These are phyloP conservation scores for Labia minor DNA, from an alignment of 2,888 invertebrate genomes.

Conservation along the genomic window DNA sequence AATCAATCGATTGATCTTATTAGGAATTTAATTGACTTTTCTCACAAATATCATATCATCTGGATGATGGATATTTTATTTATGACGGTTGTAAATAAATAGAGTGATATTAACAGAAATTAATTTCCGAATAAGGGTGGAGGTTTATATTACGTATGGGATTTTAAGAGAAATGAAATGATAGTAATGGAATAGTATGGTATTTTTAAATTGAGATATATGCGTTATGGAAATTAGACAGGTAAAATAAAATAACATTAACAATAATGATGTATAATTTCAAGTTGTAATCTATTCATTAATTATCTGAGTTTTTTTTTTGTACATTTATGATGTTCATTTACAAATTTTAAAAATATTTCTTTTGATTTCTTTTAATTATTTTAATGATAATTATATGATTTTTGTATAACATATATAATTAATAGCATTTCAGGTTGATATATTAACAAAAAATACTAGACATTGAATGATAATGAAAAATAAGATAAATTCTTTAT, in stretches of 20 bases:
- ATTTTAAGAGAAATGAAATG: not conserved
- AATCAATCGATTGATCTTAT: too few relatives aligned
- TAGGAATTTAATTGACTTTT: not conserved
- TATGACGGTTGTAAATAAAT: not conserved
- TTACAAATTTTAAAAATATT: too few relatives aligned
- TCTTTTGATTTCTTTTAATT: too few relatives aligned
- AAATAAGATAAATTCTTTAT: too few relatives aligned
- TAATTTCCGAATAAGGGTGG: not conserved
- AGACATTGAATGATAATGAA: too few relatives aligned
- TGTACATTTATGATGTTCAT: too few relatives aligned
- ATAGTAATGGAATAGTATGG: constrained; percentile 1
- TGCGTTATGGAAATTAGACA: not conserved
- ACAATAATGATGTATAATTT: not conserved
- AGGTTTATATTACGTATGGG: not conserved
- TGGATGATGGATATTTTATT: constrained; percentile 1
- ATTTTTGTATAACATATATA: too few relatives aligned
- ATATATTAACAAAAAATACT: too few relatives aligned
- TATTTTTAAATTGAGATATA: not conserved
- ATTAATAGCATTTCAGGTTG: too few relatives aligned
- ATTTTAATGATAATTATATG: too few relatives aligned
- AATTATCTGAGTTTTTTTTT: too few relatives aligned
- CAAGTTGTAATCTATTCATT: too few relatives aligned
- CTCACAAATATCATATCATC: not conserved
- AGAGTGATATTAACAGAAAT: constrained; percentile 1
- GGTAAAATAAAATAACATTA: not conserved